Percentiles rank a stretch among this genome's conserved stretches.
Evolutionary conservation across 2,113 vertebrate species (phyloP).

Genomic region (Amazona guildingii): DNA sequence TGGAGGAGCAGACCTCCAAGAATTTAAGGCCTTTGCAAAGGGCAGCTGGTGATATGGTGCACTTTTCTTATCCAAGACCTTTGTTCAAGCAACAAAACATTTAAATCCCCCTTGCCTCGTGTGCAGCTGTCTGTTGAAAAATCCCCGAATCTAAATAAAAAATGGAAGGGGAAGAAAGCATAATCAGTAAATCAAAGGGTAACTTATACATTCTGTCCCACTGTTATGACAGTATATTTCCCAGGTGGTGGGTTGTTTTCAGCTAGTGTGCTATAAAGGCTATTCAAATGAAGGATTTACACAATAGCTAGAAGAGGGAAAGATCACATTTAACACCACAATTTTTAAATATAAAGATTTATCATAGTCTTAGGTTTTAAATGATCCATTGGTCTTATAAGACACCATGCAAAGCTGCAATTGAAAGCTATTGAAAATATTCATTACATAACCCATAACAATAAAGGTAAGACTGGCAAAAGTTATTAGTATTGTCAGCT

Average conservation of each 20-base stretch:
- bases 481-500: not conserved
- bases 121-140: not conserved
- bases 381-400: not conserved
- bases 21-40: not conserved
- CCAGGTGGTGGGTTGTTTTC: not conserved
- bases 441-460: not conserved
- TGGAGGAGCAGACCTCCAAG: not conserved
- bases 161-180: not conserved
- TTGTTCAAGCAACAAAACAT: not conserved
- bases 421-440: not conserved
- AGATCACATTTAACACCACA: not conserved
- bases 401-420: not conserved
- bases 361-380: not conserved
- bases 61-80: not conserved
- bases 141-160: not conserved
- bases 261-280: not conserved
- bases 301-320: not conserved
- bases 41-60: not conserved
- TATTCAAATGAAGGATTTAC: not conserved
- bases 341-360: not conserved
- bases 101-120: not conserved
- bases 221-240: not conserved
- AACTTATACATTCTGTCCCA: not conserved
- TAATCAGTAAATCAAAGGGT: not conserved
- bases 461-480: not conserved